phyloP scores from a whole-genome alignment of 2,797 vertebrate genomes.

The Micropoecilia bifurca region DNA sequence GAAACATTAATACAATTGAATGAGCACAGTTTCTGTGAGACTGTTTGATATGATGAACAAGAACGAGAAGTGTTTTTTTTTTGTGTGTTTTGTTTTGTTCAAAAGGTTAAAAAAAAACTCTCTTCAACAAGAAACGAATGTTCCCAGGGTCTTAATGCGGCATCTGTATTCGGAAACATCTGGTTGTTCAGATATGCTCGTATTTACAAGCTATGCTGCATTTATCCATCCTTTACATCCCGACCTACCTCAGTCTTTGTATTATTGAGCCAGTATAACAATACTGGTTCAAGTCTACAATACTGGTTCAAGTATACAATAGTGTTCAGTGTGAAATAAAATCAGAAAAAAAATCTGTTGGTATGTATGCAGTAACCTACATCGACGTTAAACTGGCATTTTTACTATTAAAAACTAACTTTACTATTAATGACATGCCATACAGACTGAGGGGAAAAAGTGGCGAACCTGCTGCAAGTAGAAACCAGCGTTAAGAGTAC shows the following conservation, averaged over 20 bases:
- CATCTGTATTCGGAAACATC: not conserved
- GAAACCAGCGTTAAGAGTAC: not conserved
- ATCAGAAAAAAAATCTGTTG: not conserved
- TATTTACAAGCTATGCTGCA: not conserved
- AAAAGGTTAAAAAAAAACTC: not conserved
- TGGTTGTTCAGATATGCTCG: not conserved
- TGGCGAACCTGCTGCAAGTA: not conserved
- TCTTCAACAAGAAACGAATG: not conserved
- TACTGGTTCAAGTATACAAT: not conserved
- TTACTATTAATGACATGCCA: not conserved
- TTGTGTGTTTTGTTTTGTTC: not conserved
- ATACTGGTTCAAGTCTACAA: not conserved
- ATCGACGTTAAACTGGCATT: not conserved
- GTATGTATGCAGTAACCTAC: not conserved
- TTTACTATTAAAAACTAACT: too few relatives aligned
- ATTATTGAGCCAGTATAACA: not conserved
- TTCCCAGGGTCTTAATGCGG: not conserved
- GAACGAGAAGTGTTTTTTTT: not conserved
- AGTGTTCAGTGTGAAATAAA: not conserved
- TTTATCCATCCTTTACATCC: not conserved
- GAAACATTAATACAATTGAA: not conserved
- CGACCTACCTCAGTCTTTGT: not conserved
- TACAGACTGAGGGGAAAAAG: not conserved
- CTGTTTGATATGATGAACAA: not conserved
- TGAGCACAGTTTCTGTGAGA: not conserved